Evolutionary conservation across 1,140 invertebrate genomes (phyloP).

Genomic region (Drosophila malerkotliana): DNA sequence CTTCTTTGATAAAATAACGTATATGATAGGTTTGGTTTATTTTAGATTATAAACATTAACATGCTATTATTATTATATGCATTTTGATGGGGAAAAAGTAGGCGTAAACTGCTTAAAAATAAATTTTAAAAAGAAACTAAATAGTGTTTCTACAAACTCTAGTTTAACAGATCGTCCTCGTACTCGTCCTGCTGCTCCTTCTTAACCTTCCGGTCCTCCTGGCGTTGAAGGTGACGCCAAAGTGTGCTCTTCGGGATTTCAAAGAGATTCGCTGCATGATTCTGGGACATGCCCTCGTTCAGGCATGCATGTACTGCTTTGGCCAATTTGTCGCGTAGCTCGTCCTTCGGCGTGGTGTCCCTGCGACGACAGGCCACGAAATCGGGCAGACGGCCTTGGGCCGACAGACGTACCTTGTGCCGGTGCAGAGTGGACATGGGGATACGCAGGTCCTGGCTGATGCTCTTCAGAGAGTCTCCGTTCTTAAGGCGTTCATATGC

Average conservation of each 20-base stretch:
- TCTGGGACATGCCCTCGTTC: slow-evolving; percentile 86
- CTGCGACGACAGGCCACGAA: slow-evolving; percentile 84
- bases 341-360: slow-evolving; percentile 84
- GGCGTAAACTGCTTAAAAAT: background rate
- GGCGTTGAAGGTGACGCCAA: slow-evolving; percentile 86
- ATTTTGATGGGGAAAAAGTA: background rate
- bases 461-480: slow-evolving; percentile 86
- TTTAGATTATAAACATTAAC: background rate
- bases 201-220: slow-evolving; percentile 58
- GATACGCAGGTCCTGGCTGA: slow-evolving; percentile 85
- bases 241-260: slow-evolving; percentile 87
- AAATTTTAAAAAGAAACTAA: slow-evolving; percentile 1
- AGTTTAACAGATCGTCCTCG: slow-evolving; percentile 58
- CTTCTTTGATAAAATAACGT: background rate
- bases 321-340: slow-evolving; percentile 85
- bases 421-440: slow-evolving; percentile 87
- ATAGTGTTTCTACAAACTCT: slow-evolving; percentile 6
- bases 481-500: slow-evolving; percentile 85
- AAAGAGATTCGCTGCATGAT: slow-evolving; percentile 85
- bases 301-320: slow-evolving; percentile 86
- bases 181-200: slow-evolving; percentile 61
- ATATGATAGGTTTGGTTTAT: background rate
- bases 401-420: slow-evolving; percentile 85
- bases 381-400: slow-evolving; percentile 85
- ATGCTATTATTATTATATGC: background rate